Evolutionary conservation across 92 coral and sea anemone species (phyloP), one percentile per base, ranked within the genome.

Genomic region (Nematostella vectensis): DNA sequence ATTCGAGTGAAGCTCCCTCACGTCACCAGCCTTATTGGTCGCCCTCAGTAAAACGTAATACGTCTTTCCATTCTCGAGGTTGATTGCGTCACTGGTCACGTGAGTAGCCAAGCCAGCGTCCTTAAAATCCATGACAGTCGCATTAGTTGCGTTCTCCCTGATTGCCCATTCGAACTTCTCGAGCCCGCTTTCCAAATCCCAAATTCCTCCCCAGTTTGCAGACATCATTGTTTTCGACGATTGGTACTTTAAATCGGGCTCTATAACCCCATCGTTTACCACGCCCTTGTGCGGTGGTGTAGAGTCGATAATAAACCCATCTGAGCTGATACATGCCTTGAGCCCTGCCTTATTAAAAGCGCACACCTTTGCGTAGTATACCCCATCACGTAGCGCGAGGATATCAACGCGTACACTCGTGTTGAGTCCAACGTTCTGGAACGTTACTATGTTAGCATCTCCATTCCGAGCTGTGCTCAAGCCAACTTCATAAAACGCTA

Each of bases 151-250:
- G 49, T 58, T 72, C 29, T 68, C 73, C 36, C 49, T 68, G 61
- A 88, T 68, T 26, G 81, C 87, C 96, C 96, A 88, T 43, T 83
- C 88, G 55, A 88, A 88, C 16, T 70, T 78, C 25, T 63, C 86
- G 1, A 88, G 50, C 47, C 77, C 76, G 61, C 96, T 88, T 23
- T 83, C 84, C 57, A 88, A 67, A 57, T 88, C 96, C 93, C 93
- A 88, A 70, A 88, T 70, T 22, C 88, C 84, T 75, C 83, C 93
- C 96, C 96, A 88, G 61, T 88, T 88, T 2, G 96, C 96, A 21
- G 93, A 78, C 68, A 88, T 75, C 11, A 54, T 62, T 24, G 75
- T 67, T 31, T 79, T 62, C 3, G 81, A 77, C 1, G 82, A 67
- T 67, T 88, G 96, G 61, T 88, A 88, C 56, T 58, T 70, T 1